Evolutionary conservation across 2,113 vertebrate species (phyloP).

Genomic region (Aegotheles bennettii): DNA sequence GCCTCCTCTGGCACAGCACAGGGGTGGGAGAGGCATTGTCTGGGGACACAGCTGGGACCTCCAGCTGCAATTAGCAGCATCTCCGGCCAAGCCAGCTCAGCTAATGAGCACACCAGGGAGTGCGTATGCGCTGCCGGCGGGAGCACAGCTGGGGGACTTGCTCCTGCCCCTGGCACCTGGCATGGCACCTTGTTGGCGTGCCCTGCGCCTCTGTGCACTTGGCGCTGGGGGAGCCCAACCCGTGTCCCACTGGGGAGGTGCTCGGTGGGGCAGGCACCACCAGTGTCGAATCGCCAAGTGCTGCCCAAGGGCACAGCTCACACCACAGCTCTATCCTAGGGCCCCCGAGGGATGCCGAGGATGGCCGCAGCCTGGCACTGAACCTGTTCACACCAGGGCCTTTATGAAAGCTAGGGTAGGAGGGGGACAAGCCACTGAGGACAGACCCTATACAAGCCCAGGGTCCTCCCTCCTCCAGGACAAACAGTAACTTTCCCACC

Average conservation of each 20-base stretch:
- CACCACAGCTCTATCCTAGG: background rate
- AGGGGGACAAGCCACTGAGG: background rate
- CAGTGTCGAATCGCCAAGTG: accelerated
- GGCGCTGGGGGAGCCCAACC: accelerated
- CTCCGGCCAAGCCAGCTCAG: background rate
- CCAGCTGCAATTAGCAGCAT: background rate
- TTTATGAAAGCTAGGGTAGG: background rate
- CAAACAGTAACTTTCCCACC: background rate
- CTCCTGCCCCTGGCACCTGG: background rate
- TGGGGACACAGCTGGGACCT: background rate
- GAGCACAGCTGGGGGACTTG: accelerated
- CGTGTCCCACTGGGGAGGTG: background rate
- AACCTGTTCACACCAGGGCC: background rate
- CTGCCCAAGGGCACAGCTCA: background rate
- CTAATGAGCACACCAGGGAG: background rate
- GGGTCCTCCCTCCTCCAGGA: background rate
- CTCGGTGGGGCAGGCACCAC: accelerated
- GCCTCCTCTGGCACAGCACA: background rate
- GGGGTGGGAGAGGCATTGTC: background rate
- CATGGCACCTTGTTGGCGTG: accelerated
- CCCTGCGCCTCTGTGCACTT: background rate
- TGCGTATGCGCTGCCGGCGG: accelerated
- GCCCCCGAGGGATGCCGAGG: no score
- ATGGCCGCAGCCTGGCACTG: accelerated
- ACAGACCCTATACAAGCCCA: accelerated